These are phyloP conservation scores for Clepsis dumicolana DNA, from an alignment of 2,888 invertebrate species.

Conservation along the genomic window DNA sequence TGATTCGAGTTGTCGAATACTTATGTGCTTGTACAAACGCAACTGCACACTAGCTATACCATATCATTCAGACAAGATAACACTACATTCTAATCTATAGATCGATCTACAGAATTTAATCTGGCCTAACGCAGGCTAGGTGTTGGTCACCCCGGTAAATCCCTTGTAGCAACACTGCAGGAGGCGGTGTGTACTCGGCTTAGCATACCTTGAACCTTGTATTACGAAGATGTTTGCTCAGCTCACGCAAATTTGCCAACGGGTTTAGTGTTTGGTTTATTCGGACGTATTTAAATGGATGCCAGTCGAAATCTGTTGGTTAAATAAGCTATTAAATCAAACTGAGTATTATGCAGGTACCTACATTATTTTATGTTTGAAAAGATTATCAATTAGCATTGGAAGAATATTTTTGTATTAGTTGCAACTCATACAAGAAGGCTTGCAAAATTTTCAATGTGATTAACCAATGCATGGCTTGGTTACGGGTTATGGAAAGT, in stretches of 20 bases:
- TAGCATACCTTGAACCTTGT: slow-evolving; percentile 55
- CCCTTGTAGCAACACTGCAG: slow-evolving; percentile 52
- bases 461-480: too few species aligned
- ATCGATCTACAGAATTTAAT: slow-evolving; percentile 28
- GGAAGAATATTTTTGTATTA: too few species aligned
- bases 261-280: slow-evolving; percentile 5
- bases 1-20: too few species aligned
- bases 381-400: too few species aligned
- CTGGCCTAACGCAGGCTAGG: slow-evolving; percentile 39
- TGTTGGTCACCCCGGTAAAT: slow-evolving; percentile 56
- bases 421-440: too few species aligned
- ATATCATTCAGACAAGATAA: not conserved
- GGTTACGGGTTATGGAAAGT: too few species aligned
- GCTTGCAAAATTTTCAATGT: too few species aligned
- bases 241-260: slow-evolving; percentile 30
- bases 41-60: not conserved
- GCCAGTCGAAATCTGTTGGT: not conserved
- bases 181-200: slow-evolving; percentile 56
- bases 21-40: too few species aligned
- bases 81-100: not conserved
- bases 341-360: too few species aligned
- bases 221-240: slow-evolving; percentile 51
- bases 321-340: not conserved
- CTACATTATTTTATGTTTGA: too few species aligned
- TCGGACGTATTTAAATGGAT: not conserved